Percentiles rank a stretch among this genome's conserved stretches.
Conservation (phyloP, 2,888 invertebrate genomes). For the Tipula vernalis region DNA sequence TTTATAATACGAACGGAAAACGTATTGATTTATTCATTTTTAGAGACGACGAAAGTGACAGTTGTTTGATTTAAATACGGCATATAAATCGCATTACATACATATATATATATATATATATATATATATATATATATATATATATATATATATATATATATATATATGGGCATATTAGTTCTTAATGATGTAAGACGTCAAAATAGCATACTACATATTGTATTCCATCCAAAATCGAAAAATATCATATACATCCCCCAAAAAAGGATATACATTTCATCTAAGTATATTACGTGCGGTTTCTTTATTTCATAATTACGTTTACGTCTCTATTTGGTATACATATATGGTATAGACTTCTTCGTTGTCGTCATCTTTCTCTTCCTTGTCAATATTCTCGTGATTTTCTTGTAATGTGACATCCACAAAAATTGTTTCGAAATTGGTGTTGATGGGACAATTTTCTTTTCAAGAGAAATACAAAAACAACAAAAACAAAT, state of each 20-base stretch:
- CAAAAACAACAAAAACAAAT: background rate
- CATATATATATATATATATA: no score
- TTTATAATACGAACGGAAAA: background rate
- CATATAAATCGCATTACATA: background rate
- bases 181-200: background rate
- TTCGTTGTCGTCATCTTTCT: background rate
- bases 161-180: background rate
- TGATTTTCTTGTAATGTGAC: background rate
- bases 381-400: background rate
- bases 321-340: background rate
- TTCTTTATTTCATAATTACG: background rate
- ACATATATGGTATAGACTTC: background rate
- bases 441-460: constrained; percentile 4
- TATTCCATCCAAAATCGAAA: background rate
- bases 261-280: background rate
- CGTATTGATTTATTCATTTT: background rate
- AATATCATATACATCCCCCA: background rate
- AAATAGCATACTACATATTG: background rate
- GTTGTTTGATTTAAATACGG: background rate
- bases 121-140: no score
- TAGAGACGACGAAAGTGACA: background rate
- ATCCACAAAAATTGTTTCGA: background rate
- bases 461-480: background rate
- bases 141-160: no score
- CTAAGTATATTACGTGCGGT: background rate